These are phyloP conservation scores for Vireo griseus DNA, from an alignment of 2,797 vertebrate species.

Conservation along the genomic window DNA sequence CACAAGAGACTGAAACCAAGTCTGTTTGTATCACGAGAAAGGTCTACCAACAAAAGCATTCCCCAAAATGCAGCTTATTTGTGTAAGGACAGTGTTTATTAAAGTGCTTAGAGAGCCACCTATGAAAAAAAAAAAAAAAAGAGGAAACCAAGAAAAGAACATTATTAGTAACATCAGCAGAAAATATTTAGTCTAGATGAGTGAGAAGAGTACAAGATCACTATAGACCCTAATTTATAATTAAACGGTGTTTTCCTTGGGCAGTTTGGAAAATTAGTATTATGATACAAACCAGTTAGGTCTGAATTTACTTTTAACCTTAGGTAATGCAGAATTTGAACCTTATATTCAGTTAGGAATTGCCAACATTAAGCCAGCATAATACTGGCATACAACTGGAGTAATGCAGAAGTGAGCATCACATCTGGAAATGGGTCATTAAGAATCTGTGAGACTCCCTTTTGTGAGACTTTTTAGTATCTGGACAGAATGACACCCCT, in stretches of 20 bases:
- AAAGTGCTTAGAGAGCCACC: background rate
- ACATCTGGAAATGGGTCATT: background rate
- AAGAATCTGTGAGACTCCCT: background rate
- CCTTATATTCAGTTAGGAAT: background rate
- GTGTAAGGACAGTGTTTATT: background rate
- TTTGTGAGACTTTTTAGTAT: background rate
- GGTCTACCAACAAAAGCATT: background rate
- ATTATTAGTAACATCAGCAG: background rate
- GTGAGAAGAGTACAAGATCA: background rate
- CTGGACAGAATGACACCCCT: background rate
- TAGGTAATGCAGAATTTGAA: background rate
- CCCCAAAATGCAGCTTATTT: background rate
- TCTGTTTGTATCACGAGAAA: background rate
- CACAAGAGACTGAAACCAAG: background rate
- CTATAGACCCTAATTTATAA: background rate
- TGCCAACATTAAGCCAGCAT: background rate
- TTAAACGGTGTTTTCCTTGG: background rate
- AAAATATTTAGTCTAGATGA: conserved; percentile 18
- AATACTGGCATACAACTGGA: background rate
- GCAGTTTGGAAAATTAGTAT: background rate
- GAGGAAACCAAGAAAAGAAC: background rate
- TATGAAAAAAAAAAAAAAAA: background rate
- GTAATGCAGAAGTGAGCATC: background rate
- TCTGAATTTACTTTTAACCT: background rate
- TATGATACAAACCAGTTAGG: background rate